Evolutionary conservation across 2,888 invertebrate species (phyloP).

Genomic region (Meganola albula): DNA sequence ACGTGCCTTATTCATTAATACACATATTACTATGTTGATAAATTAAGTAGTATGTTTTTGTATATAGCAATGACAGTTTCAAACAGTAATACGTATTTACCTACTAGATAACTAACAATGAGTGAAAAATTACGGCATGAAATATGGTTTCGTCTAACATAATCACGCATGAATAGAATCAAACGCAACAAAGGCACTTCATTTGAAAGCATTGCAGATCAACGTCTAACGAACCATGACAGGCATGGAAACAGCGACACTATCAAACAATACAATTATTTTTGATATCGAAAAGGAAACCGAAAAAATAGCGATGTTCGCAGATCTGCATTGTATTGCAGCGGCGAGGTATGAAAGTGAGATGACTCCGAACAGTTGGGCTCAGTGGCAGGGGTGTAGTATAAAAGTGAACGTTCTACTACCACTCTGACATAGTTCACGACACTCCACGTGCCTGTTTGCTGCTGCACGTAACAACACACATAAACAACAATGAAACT

Average conservation of each 20-base stretch:
- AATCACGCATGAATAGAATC: conserved; percentile 11
- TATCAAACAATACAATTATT: conserved; percentile 36
- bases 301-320: conserved; percentile 39
- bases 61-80: too few relatives aligned
- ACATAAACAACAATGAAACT: conserved; percentile 64
- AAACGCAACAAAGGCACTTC: conserved; percentile 17
- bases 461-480: conserved; percentile 49
- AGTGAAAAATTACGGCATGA: not conserved
- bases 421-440: conserved; percentile 74
- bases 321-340: conserved; percentile 50
- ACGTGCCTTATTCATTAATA: too few relatives aligned
- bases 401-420: conserved; percentile 70
- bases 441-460: conserved; percentile 58
- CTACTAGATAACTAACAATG: too few relatives aligned
- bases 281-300: conserved; percentile 43
- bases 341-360: conserved; percentile 67
- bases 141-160: conserved; percentile 1
- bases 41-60: too few relatives aligned
- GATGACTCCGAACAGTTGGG: conserved; percentile 56
- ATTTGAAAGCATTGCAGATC: conserved; percentile 21
- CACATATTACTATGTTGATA: too few relatives aligned
- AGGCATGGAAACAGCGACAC: conserved; percentile 17
- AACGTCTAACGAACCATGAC: conserved; percentile 20
- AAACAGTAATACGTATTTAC: too few relatives aligned
- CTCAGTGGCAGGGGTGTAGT: conserved; percentile 74